phyloP scores from a whole-genome alignment of 92 coral and sea anemone genomes.

The Scolanthus callimorphus region DNA sequence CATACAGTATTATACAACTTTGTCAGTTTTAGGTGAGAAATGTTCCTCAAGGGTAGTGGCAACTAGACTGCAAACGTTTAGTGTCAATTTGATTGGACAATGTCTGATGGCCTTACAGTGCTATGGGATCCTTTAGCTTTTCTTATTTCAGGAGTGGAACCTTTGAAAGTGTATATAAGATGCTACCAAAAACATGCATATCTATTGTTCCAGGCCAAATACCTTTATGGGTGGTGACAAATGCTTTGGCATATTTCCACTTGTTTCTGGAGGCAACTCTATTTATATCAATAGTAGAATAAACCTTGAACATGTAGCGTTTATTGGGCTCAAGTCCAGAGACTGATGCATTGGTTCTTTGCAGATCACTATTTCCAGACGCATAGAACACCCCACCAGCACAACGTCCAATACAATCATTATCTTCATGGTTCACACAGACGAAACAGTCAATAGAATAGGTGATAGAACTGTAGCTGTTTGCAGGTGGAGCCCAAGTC shows the following conservation, averaged over 20 bases:
- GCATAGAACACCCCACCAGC: constrained; percentile 9
- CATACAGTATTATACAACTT: no score
- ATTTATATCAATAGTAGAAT: constrained; percentile 54
- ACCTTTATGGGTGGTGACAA: constrained; percentile 33
- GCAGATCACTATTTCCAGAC: constrained; percentile 41
- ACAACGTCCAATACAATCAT: constrained; percentile 48
- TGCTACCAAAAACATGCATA: no score
- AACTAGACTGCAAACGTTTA: no score
- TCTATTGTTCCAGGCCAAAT: no score
- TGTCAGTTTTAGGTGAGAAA: no score
- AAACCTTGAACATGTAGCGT: constrained; percentile 54
- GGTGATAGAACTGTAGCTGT: not conserved
- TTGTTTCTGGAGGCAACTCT: constrained; percentile 13
- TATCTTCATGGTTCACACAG: constrained; percentile 37
- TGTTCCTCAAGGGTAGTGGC: no score
- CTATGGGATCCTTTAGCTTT: no score
- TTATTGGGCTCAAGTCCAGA: constrained; percentile 41
- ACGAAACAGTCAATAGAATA: constrained; percentile 60
- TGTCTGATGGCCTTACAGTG: no score
- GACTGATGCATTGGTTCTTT: constrained; percentile 39
- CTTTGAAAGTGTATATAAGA: no score
- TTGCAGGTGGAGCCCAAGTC: constrained; percentile 24
- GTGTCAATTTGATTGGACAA: no score
- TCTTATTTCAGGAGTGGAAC: no score
- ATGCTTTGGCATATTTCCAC: constrained; percentile 55